Base-by-base conservation (phyloP, 2,797 vertebrate genomes). In the Natrix natrix region DNA sequence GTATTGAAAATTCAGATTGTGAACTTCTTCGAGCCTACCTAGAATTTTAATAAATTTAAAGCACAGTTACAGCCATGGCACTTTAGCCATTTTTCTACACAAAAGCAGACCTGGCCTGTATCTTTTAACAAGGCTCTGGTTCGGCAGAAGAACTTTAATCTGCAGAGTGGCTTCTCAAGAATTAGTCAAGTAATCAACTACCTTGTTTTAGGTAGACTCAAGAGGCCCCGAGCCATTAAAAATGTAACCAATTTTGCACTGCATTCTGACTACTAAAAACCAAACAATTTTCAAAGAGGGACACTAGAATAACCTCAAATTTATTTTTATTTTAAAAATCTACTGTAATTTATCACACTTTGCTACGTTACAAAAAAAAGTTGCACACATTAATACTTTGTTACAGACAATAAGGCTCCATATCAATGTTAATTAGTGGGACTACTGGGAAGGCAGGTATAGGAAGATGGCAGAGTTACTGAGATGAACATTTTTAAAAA, bases 311-410 rank as follows among this genome's bases (percentile, higher is more conserved):
- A 91, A 83, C 83, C 57, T 86, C 90, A 86, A 91, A 52, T 59
- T 93, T 48, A 86, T 57, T 78, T 93, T 93, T 91, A 93, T 93
- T 93, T 91, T 22, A 91, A 93, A 91, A 91, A 63, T 37, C 48
- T 86, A 87, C 48, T 52, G 5, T 90, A 83, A 54, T 74, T 69
- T 60, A 43, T 88, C 88, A 59, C 78, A 89, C n/a, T 89, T 56
- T 89, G 56, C 86, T 91, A 86, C 55, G 48, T 91, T 89, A 93
- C 87, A 83, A 89, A 89, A 66, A 89, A 52, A 52, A 89, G 87
- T 66, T 26, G 61, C 48, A 63, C 61, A 91, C 87, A 56, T 87
- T 43, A 32, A 91, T 57, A 93, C 86, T 28, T 63, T 48, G 54
- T 56, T 74, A 78, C 86, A 91, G 54, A 87, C 24, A 88, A 88